Conservation (phyloP, 2,797 vertebrate genomes). For the Crocodylus rhombifer region DNA sequence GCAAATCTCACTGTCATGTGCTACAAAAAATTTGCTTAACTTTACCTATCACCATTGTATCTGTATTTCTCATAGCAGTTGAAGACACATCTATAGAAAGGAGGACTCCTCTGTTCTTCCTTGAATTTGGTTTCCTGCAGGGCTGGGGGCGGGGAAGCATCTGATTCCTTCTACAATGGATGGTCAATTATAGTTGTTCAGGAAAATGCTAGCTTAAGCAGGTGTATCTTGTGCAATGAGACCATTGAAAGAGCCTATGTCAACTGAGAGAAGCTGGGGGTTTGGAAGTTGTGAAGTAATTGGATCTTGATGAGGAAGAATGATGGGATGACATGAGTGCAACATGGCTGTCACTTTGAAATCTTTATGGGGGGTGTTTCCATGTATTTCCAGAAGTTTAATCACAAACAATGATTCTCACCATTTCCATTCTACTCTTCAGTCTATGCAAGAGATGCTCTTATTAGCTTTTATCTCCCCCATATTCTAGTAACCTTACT, state of each 20-base stretch:
- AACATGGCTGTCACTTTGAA: neutral
- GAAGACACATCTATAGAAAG: neutral
- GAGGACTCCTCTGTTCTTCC: neutral
- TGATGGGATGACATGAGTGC: neutral
- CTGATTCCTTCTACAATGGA: neutral
- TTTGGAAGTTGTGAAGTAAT: neutral
- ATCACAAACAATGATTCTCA: neutral
- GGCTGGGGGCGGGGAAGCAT: rapidly evolving
- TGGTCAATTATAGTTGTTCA: neutral
- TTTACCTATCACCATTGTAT: neutral
- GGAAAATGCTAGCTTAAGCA: neutral
- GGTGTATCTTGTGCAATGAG: neutral
- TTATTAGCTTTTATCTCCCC: neutral
- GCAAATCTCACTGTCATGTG: neutral
- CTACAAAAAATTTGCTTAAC: constrained; percentile 25
- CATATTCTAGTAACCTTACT: neutral
- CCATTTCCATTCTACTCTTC: neutral
- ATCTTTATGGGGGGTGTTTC: neutral
- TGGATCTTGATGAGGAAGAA: neutral
- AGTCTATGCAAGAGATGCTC: neutral
- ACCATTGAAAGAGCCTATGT: neutral
- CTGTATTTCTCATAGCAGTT: neutral
- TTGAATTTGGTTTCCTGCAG: rapidly evolving
- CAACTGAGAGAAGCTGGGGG: neutral
- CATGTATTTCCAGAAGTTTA: neutral